Evolutionary conservation across 1,140 invertebrate genomes (phyloP).

Genomic region (Drosophila chauvacae): DNA sequence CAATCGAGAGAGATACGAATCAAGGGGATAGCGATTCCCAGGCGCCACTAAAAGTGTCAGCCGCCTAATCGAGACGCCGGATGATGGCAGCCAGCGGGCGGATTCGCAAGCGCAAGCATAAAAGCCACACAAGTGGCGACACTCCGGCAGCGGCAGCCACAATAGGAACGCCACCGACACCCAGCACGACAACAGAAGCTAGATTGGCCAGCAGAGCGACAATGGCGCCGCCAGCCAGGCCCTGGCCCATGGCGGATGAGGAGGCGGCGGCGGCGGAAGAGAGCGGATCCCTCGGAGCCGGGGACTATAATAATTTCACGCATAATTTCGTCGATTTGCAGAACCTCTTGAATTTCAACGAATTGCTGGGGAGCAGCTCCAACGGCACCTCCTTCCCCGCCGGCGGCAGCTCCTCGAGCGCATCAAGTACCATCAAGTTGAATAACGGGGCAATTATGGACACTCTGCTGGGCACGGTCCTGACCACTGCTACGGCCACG

Average conservation of each 20-base stretch:
- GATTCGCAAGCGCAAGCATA: slow-evolving; percentile 71
- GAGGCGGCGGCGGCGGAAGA: slow-evolving; percentile 42
- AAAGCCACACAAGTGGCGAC: slow-evolving; percentile 63
- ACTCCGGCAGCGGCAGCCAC: slow-evolving; percentile 33
- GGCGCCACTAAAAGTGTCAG: slow-evolving; percentile 52
- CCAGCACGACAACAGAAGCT: slow-evolving; percentile 12
- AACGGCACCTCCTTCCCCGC: slow-evolving; percentile 21
- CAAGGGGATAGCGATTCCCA: slow-evolving; percentile 27
- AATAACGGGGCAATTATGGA: slow-evolving; percentile 76
- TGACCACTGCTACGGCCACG: slow-evolving; percentile 78
- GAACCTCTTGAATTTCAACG: slow-evolving; percentile 77
- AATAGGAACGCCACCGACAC: slow-evolving; percentile 11
- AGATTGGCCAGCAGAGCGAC: slow-evolving; percentile 18
- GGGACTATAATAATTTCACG: slow-evolving; percentile 75
- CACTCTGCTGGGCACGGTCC: slow-evolving; percentile 72
- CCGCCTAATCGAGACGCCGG: slow-evolving; percentile 45
- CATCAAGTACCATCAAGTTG: slow-evolving; percentile 73
- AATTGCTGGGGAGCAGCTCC: slow-evolving; percentile 36
- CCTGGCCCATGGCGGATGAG: slow-evolving; percentile 35
- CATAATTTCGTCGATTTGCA: slow-evolving; percentile 81
- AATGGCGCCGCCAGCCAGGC: slow-evolving; percentile 12
- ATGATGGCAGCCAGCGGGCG: slow-evolving; percentile 59
- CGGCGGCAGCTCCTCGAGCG: slow-evolving; percentile 52
- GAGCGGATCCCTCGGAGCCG: slow-evolving; percentile 9
- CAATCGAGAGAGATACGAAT: slow-evolving; percentile 17